phyloP scores from a whole-genome alignment of 2,797 vertebrate species.

The Mormyrops boulengeri region DNA sequence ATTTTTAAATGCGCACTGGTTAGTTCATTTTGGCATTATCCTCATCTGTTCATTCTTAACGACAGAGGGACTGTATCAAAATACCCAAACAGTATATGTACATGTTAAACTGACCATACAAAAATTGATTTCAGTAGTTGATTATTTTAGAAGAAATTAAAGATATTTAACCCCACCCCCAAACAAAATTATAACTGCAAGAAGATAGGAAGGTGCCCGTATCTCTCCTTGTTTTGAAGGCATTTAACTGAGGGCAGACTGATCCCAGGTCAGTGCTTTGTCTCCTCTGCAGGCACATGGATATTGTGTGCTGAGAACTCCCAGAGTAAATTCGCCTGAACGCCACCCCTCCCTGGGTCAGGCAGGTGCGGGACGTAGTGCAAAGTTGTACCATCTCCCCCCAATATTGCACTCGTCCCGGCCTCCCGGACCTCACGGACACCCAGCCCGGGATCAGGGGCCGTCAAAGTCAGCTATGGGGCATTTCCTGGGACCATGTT shows the following conservation, averaged over 20 bases:
- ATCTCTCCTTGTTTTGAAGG: neutral
- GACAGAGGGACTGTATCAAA: neutral
- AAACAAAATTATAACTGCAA: neutral
- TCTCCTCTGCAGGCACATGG: neutral
- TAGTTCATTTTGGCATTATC: neutral
- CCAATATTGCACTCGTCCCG: slow-evolving; percentile 96
- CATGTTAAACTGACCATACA: neutral
- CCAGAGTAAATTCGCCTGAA: neutral
- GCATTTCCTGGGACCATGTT: neutral
- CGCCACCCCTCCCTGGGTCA: slow-evolving; percentile 39
- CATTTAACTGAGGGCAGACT: neutral
- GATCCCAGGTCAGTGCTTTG: neutral
- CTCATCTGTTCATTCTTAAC: neutral
- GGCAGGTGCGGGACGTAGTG: slow-evolving; percentile 79
- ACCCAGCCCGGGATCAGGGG: neutral
- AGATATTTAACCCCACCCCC: neutral
- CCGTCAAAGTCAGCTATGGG: neutral
- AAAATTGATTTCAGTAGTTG: neutral
- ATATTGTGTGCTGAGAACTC: neutral
- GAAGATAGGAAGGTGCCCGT: neutral
- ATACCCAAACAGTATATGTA: neutral
- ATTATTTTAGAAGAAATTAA: neutral
- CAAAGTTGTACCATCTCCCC: slow-evolving; percentile 75
- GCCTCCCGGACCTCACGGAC: slow-evolving; percentile 73
- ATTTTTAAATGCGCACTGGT: neutral